Percentiles rank a stretch among this genome's conserved stretches.
These are phyloP conservation scores for Alitta virens DNA, from an alignment of 2,888 invertebrate genomes.

Conservation along the genomic window DNA sequence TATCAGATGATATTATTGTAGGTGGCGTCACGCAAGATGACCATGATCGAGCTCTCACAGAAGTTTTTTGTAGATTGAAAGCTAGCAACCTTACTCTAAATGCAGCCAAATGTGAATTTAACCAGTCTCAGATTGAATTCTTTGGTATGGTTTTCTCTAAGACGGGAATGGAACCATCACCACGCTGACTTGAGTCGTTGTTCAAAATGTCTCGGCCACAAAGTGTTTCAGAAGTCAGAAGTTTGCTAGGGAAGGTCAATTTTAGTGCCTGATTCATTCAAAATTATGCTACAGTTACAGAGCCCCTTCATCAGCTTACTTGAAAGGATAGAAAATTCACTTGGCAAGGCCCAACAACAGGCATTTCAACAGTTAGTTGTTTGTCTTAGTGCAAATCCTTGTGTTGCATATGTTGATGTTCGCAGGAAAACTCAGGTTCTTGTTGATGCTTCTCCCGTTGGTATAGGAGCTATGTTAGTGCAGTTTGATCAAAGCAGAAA, in stretches of 20 bases:
- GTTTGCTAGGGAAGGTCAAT: neutral
- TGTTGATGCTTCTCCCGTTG: too few species aligned
- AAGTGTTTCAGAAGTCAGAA: neutral
- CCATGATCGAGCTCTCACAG: slow-evolving; percentile 8
- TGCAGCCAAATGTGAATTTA: neutral
- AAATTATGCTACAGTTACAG: neutral
- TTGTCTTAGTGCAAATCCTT: too few species aligned
- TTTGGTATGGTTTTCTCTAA: slow-evolving; percentile 13
- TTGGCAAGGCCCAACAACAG: too few species aligned
- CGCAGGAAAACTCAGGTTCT: too few species aligned
- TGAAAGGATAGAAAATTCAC: neutral
- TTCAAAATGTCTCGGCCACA: neutral
- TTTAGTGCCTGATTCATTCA: neutral
- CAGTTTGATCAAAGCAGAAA: too few species aligned
- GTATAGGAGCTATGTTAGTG: too few species aligned
- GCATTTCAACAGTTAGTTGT: too few species aligned
- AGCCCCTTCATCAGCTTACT: neutral
- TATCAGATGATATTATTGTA: slow-evolving; percentile 8
- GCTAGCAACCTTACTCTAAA: slow-evolving; percentile 6
- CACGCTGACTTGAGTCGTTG: neutral
- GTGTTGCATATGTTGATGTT: too few species aligned
- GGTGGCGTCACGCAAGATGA: neutral
- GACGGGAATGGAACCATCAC: neutral
- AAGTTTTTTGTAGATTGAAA: slow-evolving; percentile 18
- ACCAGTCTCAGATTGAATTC: neutral